These are phyloP conservation scores for Megaceryle maxima DNA, from an alignment of 2,113 vertebrate genomes.

Conservation along the genomic window DNA sequence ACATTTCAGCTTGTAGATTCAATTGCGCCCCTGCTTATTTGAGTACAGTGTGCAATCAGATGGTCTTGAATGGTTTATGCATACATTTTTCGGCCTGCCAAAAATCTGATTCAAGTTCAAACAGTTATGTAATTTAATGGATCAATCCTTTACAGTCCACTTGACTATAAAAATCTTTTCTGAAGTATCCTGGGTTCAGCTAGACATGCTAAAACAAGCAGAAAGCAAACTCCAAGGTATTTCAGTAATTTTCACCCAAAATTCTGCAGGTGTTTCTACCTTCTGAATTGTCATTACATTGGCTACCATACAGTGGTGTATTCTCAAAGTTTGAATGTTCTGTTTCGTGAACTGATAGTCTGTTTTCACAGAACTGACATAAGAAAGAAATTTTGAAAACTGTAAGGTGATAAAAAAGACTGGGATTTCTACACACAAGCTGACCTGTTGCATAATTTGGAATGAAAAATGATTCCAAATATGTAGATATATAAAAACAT, in stretches of 20 bases:
- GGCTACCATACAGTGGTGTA: not conserved
- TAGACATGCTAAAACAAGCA: not conserved
- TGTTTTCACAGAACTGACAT: not conserved
- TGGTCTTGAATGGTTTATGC: not conserved
- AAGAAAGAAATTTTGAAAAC: not conserved
- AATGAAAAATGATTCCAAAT: not conserved
- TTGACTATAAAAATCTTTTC: not conserved
- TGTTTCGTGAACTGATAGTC: not conserved
- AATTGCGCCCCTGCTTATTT: not conserved
- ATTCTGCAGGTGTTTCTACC: not conserved
- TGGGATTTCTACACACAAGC: not conserved
- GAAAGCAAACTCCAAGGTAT: not conserved
- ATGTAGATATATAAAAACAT: slow-evolving; percentile 13
- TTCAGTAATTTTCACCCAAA: not conserved
- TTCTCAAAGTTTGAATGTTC: not conserved
- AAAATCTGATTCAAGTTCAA: slow-evolving; percentile 11
- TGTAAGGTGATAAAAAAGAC: not conserved
- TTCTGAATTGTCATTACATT: not conserved
- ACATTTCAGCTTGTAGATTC: not conserved
- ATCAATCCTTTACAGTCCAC: not conserved
- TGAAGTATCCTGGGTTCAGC: not conserved
- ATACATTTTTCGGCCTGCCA: slow-evolving; percentile 30
- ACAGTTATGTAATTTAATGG: not conserved
- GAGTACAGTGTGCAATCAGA: not conserved
- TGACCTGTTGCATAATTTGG: not conserved